Base-by-base conservation (phyloP, 2,113 vertebrate species). In the Galemys pyrenaicus region DNA sequence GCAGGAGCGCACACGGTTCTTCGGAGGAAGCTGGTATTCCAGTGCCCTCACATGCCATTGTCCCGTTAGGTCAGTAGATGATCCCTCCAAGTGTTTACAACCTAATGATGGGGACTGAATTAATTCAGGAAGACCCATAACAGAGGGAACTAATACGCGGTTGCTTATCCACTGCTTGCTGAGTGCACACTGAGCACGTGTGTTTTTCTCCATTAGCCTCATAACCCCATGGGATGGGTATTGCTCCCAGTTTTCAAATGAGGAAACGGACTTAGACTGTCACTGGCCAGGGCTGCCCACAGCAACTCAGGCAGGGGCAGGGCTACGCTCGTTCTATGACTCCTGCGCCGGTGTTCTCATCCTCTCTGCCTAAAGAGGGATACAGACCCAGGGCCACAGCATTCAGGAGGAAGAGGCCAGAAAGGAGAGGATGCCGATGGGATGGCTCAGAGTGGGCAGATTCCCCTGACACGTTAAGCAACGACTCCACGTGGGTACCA, bases 201-300 rank as follows among this genome's bases (percentile, higher is more conserved):
- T 62, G 0, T 70, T 46, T 82, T 70, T 83, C 68, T 60, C 87
- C 39, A 49, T 30, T 86, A 32, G 15, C 86, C 77, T 32, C 44
- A 0, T 41, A 37, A 87, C 32, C n/a, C 46, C 51, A 3, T 3
- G 46, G 75, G 28, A 19, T 37, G 20, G 54, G 13, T 22, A 28
- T n/a, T 51, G 46, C 67, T 79, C 46, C 58, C 64, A 37, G 80
- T 92, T 92, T 81, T 56, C 89, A 58, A 16, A 75, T 64, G 41
- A 77, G 41, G 46, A 87, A 87, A 81, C 90, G 80, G 67, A 46
- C 49, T 64, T 65, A 6, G 68, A 75, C 0, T 20, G 49, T 78
- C 67, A 28, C 32, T 81, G 28, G 20, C 56, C 56, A 8, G 54
- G n/a, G 67, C 13, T 20, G 1, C 26, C 70, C 19, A 9, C 0